A percentile compares a stretch with the other conserved stretches of the same genome.
Conservation (phyloP, 2,888 invertebrate genomes). For the Hypsopygia costalis region DNA sequence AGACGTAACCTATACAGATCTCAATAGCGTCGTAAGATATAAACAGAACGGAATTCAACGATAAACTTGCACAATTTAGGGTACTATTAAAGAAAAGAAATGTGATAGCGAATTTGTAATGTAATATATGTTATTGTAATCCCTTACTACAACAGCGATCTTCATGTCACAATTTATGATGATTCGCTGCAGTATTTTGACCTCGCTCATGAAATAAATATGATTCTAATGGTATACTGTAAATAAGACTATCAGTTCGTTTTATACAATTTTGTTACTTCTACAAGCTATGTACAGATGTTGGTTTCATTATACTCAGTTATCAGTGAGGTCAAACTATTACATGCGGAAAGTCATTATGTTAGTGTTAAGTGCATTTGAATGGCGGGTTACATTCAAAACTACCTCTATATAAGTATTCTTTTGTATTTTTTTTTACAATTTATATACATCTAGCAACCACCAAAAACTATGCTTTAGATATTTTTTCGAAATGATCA, state of each 20-base stretch:
- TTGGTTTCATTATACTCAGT: no score
- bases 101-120: slow-evolving; percentile 34
- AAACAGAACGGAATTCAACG: slow-evolving; percentile 33
- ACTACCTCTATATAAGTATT: slow-evolving; percentile 49
- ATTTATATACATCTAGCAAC: slow-evolving; percentile 15
- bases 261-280: no score
- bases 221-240: no score
- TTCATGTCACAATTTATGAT: neutral
- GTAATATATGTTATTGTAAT: neutral
- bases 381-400: slow-evolving; percentile 32
- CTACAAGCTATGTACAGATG: no score
- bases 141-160: neutral
- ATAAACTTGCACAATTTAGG: slow-evolving; percentile 28
- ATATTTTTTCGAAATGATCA: slow-evolving; percentile 1
- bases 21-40: slow-evolving; percentile 64
- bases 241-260: no score
- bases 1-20: slow-evolving; percentile 54
- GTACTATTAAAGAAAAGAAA: slow-evolving; percentile 24
- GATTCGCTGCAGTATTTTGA: no score
- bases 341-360: no score
- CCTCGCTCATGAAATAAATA: no score
- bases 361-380: slow-evolving; percentile 9
- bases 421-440: slow-evolving; percentile 25
- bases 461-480: slow-evolving; percentile 15
- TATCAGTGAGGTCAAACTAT: no score